Conservation (phyloP, 2,113 vertebrate species). For the Lota lota region DNA sequence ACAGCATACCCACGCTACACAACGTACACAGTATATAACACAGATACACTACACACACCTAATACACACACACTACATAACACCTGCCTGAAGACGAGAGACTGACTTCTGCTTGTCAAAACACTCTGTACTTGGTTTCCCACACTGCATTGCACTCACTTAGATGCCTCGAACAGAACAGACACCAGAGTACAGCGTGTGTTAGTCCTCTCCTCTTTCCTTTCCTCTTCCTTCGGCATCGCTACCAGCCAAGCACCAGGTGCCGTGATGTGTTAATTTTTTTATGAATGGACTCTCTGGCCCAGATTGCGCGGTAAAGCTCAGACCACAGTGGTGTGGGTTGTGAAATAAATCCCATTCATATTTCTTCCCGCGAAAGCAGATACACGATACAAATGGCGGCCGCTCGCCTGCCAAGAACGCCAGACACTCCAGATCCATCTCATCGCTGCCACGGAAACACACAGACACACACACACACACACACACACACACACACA, state of each 20-base stretch:
- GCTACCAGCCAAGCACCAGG: constrained; percentile 41
- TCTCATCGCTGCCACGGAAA: constrained; percentile 26
- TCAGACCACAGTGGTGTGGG: constrained; percentile 21
- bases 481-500: too few relatives aligned
- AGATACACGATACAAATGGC: constrained; percentile 35
- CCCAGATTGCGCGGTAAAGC: constrained; percentile 48
- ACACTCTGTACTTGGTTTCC: too few relatives aligned
- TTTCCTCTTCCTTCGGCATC: constrained; percentile 37
- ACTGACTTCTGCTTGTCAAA: too few relatives aligned
- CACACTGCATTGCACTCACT: too few relatives aligned
- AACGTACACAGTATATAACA: too few relatives aligned
- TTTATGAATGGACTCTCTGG: constrained; percentile 54
- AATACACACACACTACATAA: too few relatives aligned
- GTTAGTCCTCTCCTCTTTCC: constrained; percentile 4
- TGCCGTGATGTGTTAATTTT: constrained; percentile 31
- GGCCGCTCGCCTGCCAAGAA: constrained; percentile 38
- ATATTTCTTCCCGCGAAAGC: constrained; percentile 32
- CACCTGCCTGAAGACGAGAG: too few relatives aligned
- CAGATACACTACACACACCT: too few relatives aligned
- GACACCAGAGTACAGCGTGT: too few relatives aligned
- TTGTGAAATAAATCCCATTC: constrained; percentile 44
- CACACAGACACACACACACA: not conserved
- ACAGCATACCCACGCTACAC: too few relatives aligned
- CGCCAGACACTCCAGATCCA: constrained; percentile 24
- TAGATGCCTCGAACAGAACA: too few relatives aligned